Percentiles rank a stretch among this genome's conserved stretches.
Conservation (phyloP, 2,888 invertebrate genomes). For the Diarsia mendica region DNA sequence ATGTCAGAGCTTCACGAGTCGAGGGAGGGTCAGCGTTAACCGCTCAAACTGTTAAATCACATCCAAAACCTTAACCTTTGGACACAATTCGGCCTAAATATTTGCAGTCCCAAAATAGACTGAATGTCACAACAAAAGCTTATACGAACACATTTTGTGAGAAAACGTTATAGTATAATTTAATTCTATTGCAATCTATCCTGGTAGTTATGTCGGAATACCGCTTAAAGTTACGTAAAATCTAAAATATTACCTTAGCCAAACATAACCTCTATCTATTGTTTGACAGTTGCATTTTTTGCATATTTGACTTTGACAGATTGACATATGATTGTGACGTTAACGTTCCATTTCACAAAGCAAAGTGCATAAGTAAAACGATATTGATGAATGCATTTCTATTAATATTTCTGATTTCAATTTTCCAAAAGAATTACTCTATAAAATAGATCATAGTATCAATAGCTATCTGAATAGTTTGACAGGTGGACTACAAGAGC, state of each 20-base stretch:
- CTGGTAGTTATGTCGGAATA: conserved; percentile 60
- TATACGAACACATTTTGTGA: conserved; percentile 61
- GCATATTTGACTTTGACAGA: conserved; percentile 43
- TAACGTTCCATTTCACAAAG: conserved; percentile 39
- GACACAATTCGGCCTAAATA: conserved; percentile 85
- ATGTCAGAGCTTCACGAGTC: conserved; percentile 78
- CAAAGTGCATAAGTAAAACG: neutral
- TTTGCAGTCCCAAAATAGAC: conserved; percentile 85
- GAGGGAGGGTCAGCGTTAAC: conserved; percentile 75
- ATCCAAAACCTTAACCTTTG: conserved; percentile 88
- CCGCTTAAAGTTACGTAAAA: conserved; percentile 67
- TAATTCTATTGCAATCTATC: conserved; percentile 52
- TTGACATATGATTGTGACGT: conserved; percentile 64
- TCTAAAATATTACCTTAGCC: conserved; percentile 70
- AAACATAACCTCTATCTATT: conserved; percentile 81
- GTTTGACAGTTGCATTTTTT: conserved; percentile 69
- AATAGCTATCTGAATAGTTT: too few relatives aligned
- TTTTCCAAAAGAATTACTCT: neutral
- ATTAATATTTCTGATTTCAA: neutral
- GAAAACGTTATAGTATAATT: conserved; percentile 51
- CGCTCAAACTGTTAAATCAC: conserved; percentile 79
- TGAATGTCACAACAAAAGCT: conserved; percentile 74
- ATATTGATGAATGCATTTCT: too few relatives aligned
- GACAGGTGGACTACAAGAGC: neutral
- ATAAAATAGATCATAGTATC: too few relatives aligned